Conservation (phyloP, 1,140 invertebrate species). For the Megalonaias nervosa region DNA sequence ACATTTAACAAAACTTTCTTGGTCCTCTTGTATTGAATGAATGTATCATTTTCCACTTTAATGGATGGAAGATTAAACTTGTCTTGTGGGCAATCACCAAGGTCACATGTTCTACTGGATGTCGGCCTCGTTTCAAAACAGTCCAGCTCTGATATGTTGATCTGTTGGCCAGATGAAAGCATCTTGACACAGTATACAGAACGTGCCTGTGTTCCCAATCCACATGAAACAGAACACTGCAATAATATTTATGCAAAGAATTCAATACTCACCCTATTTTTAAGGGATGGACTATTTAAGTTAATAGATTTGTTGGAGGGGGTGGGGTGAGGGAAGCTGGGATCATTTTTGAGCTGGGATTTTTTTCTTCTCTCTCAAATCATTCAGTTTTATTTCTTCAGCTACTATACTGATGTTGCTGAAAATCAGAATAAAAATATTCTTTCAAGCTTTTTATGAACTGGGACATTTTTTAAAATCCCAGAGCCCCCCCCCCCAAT, state of each 20-base stretch:
- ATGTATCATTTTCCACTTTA: constrained; percentile 45
- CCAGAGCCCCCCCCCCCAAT: background rate
- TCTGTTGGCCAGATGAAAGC: constrained; percentile 19
- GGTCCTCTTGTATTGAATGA: constrained; percentile 46
- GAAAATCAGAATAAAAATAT: too few relatives aligned
- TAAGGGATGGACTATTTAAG: background rate
- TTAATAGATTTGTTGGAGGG: background rate
- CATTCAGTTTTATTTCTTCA: background rate
- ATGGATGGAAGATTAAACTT: constrained; percentile 39
- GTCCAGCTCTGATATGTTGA: constrained; percentile 38
- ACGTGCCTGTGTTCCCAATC: constrained; percentile 76
- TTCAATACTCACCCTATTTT: too few relatives aligned
- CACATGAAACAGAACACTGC: constrained; percentile 81
- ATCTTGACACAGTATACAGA: constrained; percentile 87
- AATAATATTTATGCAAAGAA: background rate
- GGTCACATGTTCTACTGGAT: constrained; percentile 31
- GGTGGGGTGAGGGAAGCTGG: too few relatives aligned
- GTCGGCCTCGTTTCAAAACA: constrained; percentile 38
- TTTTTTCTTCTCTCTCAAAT: too few relatives aligned
- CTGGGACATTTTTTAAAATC: background rate
- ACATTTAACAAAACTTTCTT: constrained; percentile 39
- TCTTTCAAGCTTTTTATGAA: too few relatives aligned
- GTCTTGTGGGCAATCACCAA: constrained; percentile 32
- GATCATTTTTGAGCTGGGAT: background rate
- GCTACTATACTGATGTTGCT: too few relatives aligned